Evolutionary conservation across 2,797 vertebrate species (phyloP).

Genomic region (Euthynnus affinis): DNA sequence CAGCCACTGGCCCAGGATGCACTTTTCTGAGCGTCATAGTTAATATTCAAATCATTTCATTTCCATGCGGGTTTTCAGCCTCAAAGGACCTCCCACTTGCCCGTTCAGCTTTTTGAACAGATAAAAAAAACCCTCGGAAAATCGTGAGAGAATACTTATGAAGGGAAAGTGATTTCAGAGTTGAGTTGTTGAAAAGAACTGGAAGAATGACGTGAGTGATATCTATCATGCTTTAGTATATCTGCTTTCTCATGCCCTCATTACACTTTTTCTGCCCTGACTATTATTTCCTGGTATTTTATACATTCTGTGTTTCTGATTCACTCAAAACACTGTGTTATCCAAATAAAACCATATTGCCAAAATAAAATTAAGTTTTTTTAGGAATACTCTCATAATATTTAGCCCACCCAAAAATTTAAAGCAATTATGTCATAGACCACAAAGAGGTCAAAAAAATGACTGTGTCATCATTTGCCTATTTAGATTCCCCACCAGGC

Average conservation of each 20-base stretch:
- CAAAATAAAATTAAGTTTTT: background rate
- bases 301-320: background rate
- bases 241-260: conserved; percentile 24
- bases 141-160: conserved; percentile 67
- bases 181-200: conserved; percentile 55
- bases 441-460: conserved; percentile 25
- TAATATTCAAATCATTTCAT: conserved; percentile 74
- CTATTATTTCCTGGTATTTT: conserved; percentile 1
- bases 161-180: conserved; percentile 62
- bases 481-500: conserved; percentile 37
- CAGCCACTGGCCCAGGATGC: conserved; percentile 24
- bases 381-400: background rate
- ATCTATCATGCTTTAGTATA: conserved; percentile 17
- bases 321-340: too few relatives aligned
- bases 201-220: conserved; percentile 47
- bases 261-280: conserved; percentile 13
- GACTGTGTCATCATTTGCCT: conserved; percentile 31
- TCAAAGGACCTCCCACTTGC: conserved; percentile 61
- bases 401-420: background rate
- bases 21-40: conserved; percentile 51
- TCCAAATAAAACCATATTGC: background rate
- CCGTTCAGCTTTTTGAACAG: conserved; percentile 62
- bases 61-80: conserved; percentile 51
- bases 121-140: conserved; percentile 55
- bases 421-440: background rate